These are phyloP conservation scores for Mesorhabditis spiculigera DNA, from an alignment of 2,888 invertebrate species.

Conservation along the genomic window DNA sequence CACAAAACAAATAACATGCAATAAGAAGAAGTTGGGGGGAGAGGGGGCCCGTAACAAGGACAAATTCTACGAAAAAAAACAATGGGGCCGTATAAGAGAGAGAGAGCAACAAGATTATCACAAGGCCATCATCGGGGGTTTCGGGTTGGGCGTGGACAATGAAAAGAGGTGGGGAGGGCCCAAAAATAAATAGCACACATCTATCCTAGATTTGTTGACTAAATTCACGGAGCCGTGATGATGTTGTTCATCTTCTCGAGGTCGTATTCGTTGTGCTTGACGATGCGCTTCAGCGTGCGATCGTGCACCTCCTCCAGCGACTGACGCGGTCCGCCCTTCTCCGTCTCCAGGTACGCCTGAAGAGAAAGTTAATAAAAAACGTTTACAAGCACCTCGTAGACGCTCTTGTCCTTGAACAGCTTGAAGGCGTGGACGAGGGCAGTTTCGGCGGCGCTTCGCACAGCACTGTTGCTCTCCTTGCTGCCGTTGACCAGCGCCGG, in stretches of 20 bases:
- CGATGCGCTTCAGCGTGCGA: conserved; percentile 24
- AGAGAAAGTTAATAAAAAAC: conserved; percentile 3
- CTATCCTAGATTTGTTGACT: background rate
- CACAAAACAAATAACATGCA: conserved; percentile 7
- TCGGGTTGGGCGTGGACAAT: too few relatives aligned
- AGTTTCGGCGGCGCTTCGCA: conserved; percentile 87
- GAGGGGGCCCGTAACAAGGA: conserved; percentile 8
- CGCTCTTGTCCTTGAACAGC: conserved; percentile 69
- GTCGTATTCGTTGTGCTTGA: conserved; percentile 29
- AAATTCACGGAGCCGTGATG: conserved; percentile 20
- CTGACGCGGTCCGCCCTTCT: conserved; percentile 25
- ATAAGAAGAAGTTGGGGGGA: background rate
- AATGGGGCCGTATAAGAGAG: background rate
- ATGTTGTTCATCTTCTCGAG: conserved; percentile 32
- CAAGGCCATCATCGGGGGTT: too few relatives aligned
- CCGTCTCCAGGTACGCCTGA: conserved; percentile 18
- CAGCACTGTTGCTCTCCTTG: conserved; percentile 93
- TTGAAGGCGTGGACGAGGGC: conserved; percentile 82
- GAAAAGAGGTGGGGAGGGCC: too few relatives aligned
- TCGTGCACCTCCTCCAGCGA: conserved; percentile 28
- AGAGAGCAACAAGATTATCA: too few relatives aligned
- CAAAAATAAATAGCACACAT: too few relatives aligned
- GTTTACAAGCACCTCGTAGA: conserved; percentile 31
- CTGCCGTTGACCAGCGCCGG: conserved; percentile 94
- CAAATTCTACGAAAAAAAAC: background rate